Base-by-base conservation (phyloP, 1,140 invertebrate species). In the Drosophila sechellia region DNA sequence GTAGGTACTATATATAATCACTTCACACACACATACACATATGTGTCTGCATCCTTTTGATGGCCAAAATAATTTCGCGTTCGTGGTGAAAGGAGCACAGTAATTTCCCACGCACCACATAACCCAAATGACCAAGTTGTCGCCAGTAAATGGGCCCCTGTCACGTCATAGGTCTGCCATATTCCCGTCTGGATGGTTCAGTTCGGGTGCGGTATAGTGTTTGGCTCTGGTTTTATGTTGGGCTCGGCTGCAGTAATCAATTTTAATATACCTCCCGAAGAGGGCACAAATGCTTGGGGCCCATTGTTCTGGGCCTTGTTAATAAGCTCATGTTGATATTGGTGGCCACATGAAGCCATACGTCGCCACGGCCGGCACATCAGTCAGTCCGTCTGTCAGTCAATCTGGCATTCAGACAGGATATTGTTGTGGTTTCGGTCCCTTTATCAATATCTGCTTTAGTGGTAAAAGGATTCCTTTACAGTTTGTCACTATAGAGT, bases 121-220 rank as follows among this genome's bases (percentile, higher is more conserved):
- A 79, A 59, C 54, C 53, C 59, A 74, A 85, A 85, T 85, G 81
- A 63, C 83, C 83, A 85, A 85, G 61, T 85, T 87, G 81, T 85
- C 81, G 81, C 83, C 74, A 81, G 74, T 71, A 64, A 85, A 85
- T 85, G 81, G 78, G 58, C 79, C 70, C 64, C 83, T 78, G 81
- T 87, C 81, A 85, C 81, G 81, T 85, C 78, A 85, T 55, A 11
- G 17, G 42, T 45, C 42, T 45, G 42, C 17, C 42, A 20, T 12
- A 20, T 15, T 52, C 35, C 25, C 37, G 34, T 46, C 43, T 49
- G 42, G 52, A 63, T 68, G 40, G 46, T 43, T 58, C 12, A n/a
- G 53, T 48, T 42, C 35, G 43, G 48, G 56, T 60, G 56, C 71
- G 74, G 55, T 54, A n/a, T 50, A 20, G 42, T 39, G 31, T 56